phyloP scores from a whole-genome alignment of 2,113 vertebrate genomes.

The Dasyurus viverrinus region DNA sequence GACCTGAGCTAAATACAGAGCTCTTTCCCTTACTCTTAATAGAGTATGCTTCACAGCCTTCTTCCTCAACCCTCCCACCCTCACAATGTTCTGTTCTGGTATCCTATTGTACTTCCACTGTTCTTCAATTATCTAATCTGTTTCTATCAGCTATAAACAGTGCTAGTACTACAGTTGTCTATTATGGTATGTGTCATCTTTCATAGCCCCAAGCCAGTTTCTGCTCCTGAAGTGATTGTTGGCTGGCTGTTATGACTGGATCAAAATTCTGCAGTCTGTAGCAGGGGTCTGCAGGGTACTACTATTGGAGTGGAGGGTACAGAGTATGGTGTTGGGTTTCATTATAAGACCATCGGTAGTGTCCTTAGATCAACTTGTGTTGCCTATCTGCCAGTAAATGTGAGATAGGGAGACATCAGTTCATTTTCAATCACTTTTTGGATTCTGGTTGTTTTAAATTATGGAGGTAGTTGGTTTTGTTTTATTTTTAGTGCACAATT shows the following conservation, averaged over 20 bases:
- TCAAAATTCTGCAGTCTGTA: neutral
- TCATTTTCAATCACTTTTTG: neutral
- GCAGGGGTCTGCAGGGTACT: neutral
- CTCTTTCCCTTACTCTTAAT: neutral
- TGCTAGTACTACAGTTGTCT: neutral
- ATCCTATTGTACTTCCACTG: neutral
- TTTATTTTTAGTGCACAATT: neutral
- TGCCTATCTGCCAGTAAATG: neutral
- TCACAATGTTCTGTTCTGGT: neutral
- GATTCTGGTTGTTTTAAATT: neutral
- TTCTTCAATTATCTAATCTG: neutral
- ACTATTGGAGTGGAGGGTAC: too few relatives aligned
- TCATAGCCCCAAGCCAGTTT: neutral
- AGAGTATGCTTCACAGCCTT: neutral
- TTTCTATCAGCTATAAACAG: neutral
- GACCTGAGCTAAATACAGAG: neutral
- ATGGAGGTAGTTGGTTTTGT: neutral
- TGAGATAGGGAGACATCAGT: too few relatives aligned
- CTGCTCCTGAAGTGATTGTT: neutral
- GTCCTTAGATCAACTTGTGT: neutral
- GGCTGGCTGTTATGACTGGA: neutral
- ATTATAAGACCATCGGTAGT: neutral
- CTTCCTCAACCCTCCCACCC: neutral
- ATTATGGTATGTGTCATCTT: neutral
- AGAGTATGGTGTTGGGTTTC: neutral